phyloP scores from a whole-genome alignment of 2,113 vertebrate species.

The Taurulus bubalis region DNA sequence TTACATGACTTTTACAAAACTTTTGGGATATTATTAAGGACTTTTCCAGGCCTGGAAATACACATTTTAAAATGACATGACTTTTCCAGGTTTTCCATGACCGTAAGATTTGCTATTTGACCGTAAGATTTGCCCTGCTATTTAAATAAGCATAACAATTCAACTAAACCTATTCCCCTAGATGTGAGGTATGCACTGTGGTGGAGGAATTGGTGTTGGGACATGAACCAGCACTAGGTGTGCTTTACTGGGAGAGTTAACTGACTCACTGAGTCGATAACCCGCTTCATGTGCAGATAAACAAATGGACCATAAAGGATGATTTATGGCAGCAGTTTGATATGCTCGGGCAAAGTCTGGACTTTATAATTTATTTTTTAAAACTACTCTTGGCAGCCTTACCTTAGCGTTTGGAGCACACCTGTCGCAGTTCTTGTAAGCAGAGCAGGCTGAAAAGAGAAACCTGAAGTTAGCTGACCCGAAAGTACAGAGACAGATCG shows the following conservation, averaged over 20 bases:
- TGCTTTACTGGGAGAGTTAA: no score
- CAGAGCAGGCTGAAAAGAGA: slow-evolving; percentile 59
- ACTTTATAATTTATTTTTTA: background rate
- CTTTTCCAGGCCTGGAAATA: no score
- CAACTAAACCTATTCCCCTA: background rate
- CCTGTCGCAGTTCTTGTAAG: slow-evolving; percentile 52
- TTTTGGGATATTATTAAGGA: no score
- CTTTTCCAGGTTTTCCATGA: no score
- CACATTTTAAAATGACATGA: no score
- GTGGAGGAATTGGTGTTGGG: no score
- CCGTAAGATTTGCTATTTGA: no score
- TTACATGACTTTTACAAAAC: no score
- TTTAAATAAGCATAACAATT: background rate
- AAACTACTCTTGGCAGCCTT: accelerated
- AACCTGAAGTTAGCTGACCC: background rate
- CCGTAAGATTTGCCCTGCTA: no score
- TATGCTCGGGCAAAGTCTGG: background rate
- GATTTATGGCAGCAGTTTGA: background rate
- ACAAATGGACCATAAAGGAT: background rate
- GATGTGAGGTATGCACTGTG: background rate
- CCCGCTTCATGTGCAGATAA: background rate
- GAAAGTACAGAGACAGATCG: background rate
- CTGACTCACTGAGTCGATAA: no score
- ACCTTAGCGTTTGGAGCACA: slow-evolving; percentile 69
- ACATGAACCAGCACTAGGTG: background rate